Base-by-base conservation (phyloP, 37 sponge, comb jelly and placozoan species). In the Dysidea cf. avara region DNA sequence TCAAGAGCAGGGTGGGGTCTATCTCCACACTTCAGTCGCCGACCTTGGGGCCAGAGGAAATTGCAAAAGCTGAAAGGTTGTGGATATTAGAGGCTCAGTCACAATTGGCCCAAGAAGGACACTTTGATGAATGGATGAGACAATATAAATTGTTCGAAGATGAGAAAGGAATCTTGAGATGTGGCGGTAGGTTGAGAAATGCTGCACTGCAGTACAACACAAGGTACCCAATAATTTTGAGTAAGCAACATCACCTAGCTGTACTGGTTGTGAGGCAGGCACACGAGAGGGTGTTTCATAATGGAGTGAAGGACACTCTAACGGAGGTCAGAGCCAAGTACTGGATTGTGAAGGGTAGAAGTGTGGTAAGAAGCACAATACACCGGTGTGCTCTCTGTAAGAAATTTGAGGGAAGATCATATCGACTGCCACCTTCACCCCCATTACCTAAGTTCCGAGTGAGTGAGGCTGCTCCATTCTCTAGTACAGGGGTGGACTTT, bases 221-320 rank as follows among this genome's bases (percentile, higher is more conserved):
- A 24, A 73, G 30, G 39, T 48, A 73, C 52, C 69, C 69, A 48
- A 28, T 49, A 28, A 25, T 68, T 9, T 28, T 68, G 26, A 14
- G 50, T 38, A 62, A 4, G 22, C 31, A 9, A n/a, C 62, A 73
- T 20, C 74, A 48, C 13, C 48, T 73, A 3, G 59, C 74, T 20
- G 37, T 48, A 36, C 61, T 73, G 46, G 37, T 30, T 12, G 38
- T 73, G 32, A 6, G 20, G 22, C 25, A 68, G 12, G 51, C 53
- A 22, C 69, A 68, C 21, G 28, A 25, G 29, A 21, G 69, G 7
- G 29, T 68, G 12, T 13, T 29, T 21, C 69, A 68, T 28, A 26
- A 71, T 36, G 81, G 72, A 62, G 72, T 71, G 0, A 17, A 25
- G 40, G 81, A 71, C 13, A 70, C 64, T 2, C 72, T 71, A 24